phyloP scores from a whole-genome alignment of 2,888 invertebrate genomes.

The Lottia scabra region DNA sequence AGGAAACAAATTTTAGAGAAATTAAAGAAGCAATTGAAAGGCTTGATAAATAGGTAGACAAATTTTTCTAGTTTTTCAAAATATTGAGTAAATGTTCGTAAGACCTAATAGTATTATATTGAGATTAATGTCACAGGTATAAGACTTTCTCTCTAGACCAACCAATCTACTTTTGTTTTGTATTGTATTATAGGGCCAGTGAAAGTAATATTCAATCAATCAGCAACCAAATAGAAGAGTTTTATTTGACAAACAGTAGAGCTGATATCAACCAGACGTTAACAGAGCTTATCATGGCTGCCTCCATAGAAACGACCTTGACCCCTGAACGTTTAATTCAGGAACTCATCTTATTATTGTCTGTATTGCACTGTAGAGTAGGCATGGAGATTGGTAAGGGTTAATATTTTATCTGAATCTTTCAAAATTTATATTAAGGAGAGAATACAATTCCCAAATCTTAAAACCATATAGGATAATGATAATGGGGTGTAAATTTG shows the following conservation, averaged over 20 bases:
- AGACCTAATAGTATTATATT: too few relatives aligned
- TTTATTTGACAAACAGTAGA: constrained; percentile 76
- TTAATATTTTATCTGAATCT: background rate
- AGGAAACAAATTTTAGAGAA: constrained; percentile 74
- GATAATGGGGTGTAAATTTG: too few relatives aligned
- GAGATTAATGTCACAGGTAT: too few relatives aligned
- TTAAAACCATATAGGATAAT: background rate
- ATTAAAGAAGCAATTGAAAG: constrained; percentile 86
- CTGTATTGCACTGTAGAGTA: constrained; percentile 88
- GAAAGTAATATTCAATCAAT: constrained; percentile 91
- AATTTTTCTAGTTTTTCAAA: too few relatives aligned
- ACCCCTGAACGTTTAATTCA: constrained; percentile 75
- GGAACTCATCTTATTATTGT: constrained; percentile 86
- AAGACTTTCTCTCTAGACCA: too few relatives aligned
- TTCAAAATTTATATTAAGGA: background rate
- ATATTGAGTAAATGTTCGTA: too few relatives aligned
- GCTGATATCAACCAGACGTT: constrained; percentile 78
- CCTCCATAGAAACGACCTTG: constrained; percentile 75
- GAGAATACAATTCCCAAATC: background rate
- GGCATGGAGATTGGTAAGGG: constrained; percentile 87
- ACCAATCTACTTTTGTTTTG: background rate
- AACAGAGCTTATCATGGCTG: constrained; percentile 78
- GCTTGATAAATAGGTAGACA: constrained; percentile 79
- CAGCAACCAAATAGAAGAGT: constrained; percentile 80
- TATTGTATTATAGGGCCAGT: constrained; percentile 69